Percentiles rank a stretch among this genome's conserved stretches.
Evolutionary conservation across 2,888 invertebrate genomes (phyloP).

Genomic region (Mesochorus sp.): DNA sequence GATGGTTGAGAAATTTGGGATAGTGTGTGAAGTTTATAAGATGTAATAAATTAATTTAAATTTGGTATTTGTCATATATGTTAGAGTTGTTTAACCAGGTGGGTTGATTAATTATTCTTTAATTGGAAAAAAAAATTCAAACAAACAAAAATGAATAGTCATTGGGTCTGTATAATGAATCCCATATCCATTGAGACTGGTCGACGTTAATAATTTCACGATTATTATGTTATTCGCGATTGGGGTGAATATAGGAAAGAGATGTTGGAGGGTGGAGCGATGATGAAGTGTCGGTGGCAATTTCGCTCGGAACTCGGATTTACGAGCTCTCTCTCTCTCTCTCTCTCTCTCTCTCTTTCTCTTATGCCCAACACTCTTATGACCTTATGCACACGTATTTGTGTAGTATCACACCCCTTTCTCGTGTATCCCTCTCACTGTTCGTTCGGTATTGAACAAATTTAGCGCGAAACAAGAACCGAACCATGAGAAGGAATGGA

Average conservation of each 20-base stretch:
- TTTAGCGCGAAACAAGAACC: conserved; percentile 77
- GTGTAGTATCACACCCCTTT: conserved; percentile 7
- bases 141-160: conserved; percentile 3
- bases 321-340: conserved; percentile 58
- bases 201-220: conserved; percentile 61
- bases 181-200: conserved; percentile 27
- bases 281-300: conserved; percentile 66
- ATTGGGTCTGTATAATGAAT: conserved; percentile 40
- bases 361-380: conserved; percentile 41
- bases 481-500: conserved; percentile 66
- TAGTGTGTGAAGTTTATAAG: no score
- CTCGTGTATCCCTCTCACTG: conserved; percentile 15
- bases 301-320: conserved; percentile 62
- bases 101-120: no score
- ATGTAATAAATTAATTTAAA: no score
- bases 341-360: no score
- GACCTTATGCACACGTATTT: not conserved
- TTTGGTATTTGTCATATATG: no score
- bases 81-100: no score
- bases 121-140: no score
- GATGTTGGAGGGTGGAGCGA: conserved; percentile 48
- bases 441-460: conserved; percentile 64
- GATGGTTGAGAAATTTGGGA: no score
- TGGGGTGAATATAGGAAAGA: conserved; percentile 48
- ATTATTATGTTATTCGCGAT: conserved; percentile 67